Base-by-base conservation (phyloP, 1,140 invertebrate species). In the Drosophila murphyi region DNA sequence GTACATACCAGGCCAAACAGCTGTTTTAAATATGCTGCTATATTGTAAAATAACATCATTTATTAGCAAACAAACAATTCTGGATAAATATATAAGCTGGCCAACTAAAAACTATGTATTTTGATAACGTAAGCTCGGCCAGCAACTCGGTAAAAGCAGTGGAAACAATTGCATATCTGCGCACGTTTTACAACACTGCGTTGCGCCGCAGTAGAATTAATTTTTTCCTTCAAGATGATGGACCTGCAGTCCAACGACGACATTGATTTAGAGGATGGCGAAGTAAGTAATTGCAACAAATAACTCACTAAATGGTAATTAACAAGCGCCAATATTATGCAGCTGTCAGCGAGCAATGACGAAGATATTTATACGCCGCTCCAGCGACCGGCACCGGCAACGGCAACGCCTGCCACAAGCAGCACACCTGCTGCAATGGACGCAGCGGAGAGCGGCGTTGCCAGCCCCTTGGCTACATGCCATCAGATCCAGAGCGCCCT, bases 281-380 rank as follows among this genome's bases (percentile, higher is more conserved):
- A 93, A 78, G 93, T 93, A 80, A 76, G 56, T 68, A n/a, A 51
- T 10, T 35, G 6, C 28, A 60, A 39, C 8, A 57, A 6, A n/a
- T 50, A 37, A 41, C 5, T 5, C n/a, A 20, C 3, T 39, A 35
- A 39, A 4, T 64, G 29, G 5, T 8, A 57, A 39, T 69, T 68
- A 47, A 39, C n/a, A 47, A 37, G 20, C 20, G 48, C 43, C 56
- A 12, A 39, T 35, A 51, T 48, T 75, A 76, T 62, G 32, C 76
- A 83, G 85, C 86, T 81, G 45, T 81, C 76, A 61, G 81, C 82
- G 0, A 90, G 82, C 47, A 79, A 68, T 31, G 76, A 90, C 54
- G 90, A 92, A 35, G 90, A 90, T 67, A 80, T 83, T 34, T 94
- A 94, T 70, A 93, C 87, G 34, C 93, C 93, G 39, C 65, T 94